Percentiles rank a stretch among this genome's conserved stretches.
These are phyloP conservation scores for Scyliorhinus canicula DNA, from an alignment of 2,797 vertebrate species.

Conservation along the genomic window DNA sequence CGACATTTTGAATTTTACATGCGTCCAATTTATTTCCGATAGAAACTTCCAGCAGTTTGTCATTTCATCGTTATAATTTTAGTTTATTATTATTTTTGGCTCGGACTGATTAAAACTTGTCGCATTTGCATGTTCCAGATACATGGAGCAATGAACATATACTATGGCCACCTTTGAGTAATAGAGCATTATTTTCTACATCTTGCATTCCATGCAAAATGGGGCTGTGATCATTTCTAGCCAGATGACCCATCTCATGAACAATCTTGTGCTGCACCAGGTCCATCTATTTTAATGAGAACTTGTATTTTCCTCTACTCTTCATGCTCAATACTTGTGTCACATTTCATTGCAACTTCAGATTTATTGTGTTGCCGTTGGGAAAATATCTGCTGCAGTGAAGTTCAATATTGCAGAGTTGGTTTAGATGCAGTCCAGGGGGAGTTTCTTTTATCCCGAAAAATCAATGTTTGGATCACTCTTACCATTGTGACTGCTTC, in stretches of 20 bases:
- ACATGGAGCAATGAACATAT: not conserved
- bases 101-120: not conserved
- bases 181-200: not conserved
- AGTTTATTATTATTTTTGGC: not conserved
- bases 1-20: not conserved
- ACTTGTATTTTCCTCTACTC: not conserved
- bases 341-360: not conserved
- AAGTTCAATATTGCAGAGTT: not conserved
- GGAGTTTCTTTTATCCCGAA: not conserved
- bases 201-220: not conserved
- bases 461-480: not conserved
- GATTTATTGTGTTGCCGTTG: not conserved
- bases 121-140: not conserved
- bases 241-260: not conserved
- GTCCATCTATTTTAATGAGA: not conserved
- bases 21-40: not conserved
- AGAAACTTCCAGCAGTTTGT: not conserved
- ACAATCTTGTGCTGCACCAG: not conserved
- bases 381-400: not conserved
- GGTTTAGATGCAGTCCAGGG: not conserved
- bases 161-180: not conserved
- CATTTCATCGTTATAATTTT: not conserved
- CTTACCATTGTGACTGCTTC: not conserved
- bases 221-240: not conserved
- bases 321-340: not conserved